Conservation (phyloP, 2,888 invertebrate genomes). For the Ormia ochracea region DNA sequence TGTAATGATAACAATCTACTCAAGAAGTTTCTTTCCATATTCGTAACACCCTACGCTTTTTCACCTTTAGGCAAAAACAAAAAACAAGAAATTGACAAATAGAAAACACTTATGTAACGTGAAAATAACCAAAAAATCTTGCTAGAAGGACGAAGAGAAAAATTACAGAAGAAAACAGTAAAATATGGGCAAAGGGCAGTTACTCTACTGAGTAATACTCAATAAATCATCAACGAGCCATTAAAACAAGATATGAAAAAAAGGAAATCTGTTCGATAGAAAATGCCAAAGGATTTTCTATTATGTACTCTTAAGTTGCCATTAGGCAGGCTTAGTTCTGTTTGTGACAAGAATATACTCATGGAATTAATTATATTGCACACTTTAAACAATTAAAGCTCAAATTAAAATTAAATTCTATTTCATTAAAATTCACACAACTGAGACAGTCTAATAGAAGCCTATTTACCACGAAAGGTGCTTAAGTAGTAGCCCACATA, state of each 20-base stretch:
- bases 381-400: too few species aligned
- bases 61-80: not conserved
- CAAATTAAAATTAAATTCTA: not conserved
- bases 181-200: conserved; percentile 59
- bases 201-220: conserved; percentile 56
- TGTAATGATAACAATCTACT: not conserved
- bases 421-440: too few species aligned
- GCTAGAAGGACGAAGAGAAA: not conserved
- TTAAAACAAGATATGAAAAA: conserved; percentile 21
- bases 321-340: not conserved
- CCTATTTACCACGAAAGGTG: not conserved
- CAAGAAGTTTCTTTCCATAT: conserved; percentile 24
- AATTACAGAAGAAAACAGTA: conserved; percentile 22
- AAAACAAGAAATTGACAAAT: not conserved
- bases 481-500: too few species aligned
- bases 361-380: not conserved
- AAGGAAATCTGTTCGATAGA: conserved; percentile 39
- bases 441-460: not conserved
- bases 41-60: not conserved
- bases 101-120: not conserved
- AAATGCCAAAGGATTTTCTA: conserved; percentile 40
- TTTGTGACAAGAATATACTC: not conserved
- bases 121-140: not conserved
- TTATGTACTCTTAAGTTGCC: not conserved
- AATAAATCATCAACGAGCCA: conserved; percentile 59